Evolutionary conservation across 2,113 vertebrate genomes (phyloP).

Genomic region (Odocoileus hemionus): DNA sequence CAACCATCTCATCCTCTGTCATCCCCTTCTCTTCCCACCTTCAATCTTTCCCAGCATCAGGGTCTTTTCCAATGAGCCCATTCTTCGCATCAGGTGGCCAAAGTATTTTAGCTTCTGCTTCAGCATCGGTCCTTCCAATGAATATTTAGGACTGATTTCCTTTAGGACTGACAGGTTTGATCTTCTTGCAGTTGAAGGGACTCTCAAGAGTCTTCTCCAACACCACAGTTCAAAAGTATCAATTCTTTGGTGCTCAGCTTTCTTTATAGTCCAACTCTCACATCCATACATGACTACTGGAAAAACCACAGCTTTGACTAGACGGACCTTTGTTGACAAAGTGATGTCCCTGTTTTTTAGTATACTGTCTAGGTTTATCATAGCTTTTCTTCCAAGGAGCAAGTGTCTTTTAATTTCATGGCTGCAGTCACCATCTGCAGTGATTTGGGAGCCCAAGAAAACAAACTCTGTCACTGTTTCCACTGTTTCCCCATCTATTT

Average conservation of each 20-base stretch:
- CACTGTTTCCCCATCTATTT: background rate
- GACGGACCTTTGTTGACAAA: background rate
- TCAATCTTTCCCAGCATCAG: background rate
- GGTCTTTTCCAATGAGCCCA: background rate
- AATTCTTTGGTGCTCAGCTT: background rate
- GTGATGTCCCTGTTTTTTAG: background rate
- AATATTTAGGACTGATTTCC: background rate
- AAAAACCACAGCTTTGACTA: background rate
- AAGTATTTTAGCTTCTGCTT: background rate
- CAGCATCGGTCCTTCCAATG: rapidly evolving
- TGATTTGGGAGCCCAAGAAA: background rate
- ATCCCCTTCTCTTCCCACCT: background rate
- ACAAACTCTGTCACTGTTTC: background rate
- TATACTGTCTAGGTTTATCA: background rate
- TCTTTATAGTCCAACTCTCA: background rate
- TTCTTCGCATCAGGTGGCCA: background rate
- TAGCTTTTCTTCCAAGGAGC: background rate
- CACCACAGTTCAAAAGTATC: background rate
- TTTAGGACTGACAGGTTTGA: background rate
- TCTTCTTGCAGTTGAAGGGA: background rate
- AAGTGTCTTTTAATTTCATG: background rate
- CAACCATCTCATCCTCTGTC: background rate
- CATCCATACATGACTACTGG: background rate
- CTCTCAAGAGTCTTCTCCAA: background rate
- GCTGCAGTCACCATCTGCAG: background rate